Evolutionary conservation across 2,888 invertebrate species (phyloP).

Genomic region (Napeogenes sylphis): DNA sequence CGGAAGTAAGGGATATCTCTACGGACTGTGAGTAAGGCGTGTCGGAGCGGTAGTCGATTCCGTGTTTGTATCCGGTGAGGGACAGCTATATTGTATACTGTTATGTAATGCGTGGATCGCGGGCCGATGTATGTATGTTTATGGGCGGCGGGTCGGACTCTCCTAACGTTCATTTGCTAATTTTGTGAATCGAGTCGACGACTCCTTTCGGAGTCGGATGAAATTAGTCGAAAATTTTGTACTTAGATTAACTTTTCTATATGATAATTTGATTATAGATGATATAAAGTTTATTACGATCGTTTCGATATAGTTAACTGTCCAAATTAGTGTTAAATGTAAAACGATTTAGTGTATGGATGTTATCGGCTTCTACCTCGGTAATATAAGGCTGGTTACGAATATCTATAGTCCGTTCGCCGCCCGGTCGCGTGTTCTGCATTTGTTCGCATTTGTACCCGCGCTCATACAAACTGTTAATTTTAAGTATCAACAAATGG

Average conservation of each 20-base stretch:
- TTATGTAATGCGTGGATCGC: slow-evolving; percentile 52
- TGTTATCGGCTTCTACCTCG: slow-evolving; percentile 7
- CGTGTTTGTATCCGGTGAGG: slow-evolving; percentile 70
- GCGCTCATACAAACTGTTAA: slow-evolving; percentile 60
- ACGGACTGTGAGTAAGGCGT: neutral
- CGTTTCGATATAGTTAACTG: slow-evolving; percentile 6
- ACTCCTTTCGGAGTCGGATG: neutral
- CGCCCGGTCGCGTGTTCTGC: slow-evolving; percentile 37
- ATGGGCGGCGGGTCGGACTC: slow-evolving; percentile 24
- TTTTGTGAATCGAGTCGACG: neutral
- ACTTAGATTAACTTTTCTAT: slow-evolving; percentile 5
- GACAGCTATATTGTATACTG: slow-evolving; percentile 64
- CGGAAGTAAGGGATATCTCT: neutral
- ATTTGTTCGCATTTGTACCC: slow-evolving; percentile 59
- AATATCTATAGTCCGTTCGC: slow-evolving; percentile 8
- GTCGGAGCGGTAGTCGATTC: slow-evolving; percentile 45
- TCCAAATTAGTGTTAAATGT: slow-evolving; percentile 7
- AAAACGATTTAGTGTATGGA: neutral
- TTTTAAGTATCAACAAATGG: slow-evolving; percentile 69
- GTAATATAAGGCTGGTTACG: neutral
- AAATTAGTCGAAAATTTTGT: slow-evolving; percentile 1
- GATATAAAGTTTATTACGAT: slow-evolving; percentile 6
- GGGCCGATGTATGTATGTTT: slow-evolving; percentile 46
- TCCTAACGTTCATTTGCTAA: slow-evolving; percentile 4
- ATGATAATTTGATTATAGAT: slow-evolving; percentile 3